Base-by-base conservation (phyloP, 2,797 vertebrate genomes). In the Micrastur ruficollis region DNA sequence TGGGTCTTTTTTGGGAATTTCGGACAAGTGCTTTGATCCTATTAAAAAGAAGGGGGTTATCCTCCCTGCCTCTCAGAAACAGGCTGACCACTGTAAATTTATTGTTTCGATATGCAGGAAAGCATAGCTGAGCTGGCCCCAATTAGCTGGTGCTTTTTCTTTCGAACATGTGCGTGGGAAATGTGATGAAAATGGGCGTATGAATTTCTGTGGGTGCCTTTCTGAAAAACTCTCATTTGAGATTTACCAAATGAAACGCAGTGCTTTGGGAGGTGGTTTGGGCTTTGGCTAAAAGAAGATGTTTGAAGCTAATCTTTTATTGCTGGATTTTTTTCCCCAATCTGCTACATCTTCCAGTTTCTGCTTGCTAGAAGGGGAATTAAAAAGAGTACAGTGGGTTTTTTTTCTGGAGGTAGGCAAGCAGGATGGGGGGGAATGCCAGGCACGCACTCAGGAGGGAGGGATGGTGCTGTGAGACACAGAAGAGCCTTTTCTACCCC, bases 31-130 rank as follows among this genome's bases (percentile, higher is more conserved):
- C 50, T 70, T 23, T 25, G 34, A 65, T 58, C 34, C 34, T 85
- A 21, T 27, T 38, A 11, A 80, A 91, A 67, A 55, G 21, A 42
- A 63, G 14, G 4, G 34, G 5, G 47, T 90, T 88, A 74, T 59
- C 65, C 53, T 58, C n/a, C 0, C 0, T 62, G 22, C 6, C 55
- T n/a, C 32, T 56, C 6, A 50, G 72, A 93, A 80, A 80, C 17
- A 70, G 32, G 40, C 31, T 58, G 88, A 72, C 80, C 5, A 1
- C 72, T 76, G 42, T 2, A 0, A 53, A 59, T 63, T 32, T 62
- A 31, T 32, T 62, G 53, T 61, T 88, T 42, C 0, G 1, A 50
- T 66, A 20, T 29, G 20, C 59, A 34, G 0, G 0, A 36, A 32
- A 50, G 17, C 0, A 0, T 17, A 68, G 71, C 59, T 73, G 90